Evolutionary conservation across 2,888 invertebrate species (phyloP), one percentile per base, ranked within the genome.

Genomic region (Neoaliturus tenellus): DNA sequence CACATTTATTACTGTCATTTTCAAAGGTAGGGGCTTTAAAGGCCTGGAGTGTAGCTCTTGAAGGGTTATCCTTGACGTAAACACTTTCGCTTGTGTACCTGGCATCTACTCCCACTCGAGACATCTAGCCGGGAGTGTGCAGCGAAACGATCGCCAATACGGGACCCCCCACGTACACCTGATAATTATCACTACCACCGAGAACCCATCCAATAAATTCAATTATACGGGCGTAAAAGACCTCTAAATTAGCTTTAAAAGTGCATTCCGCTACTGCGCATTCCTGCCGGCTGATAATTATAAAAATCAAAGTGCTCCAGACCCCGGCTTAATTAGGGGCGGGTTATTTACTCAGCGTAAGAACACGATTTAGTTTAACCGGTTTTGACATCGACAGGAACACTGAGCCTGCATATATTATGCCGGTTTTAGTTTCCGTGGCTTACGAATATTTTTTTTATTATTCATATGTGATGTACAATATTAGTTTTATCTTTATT

Each of bases 141-240:
- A 8, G 55, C 55, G 23, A 55, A 23, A 23, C 23, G 20, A 5
- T 23, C 23, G 23, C 55, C 23, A 14, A 23, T 23, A 4, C 55
- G 14, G 69, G 69, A 69, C 69, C 35, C 69, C 62, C 62, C 62
- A 62, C 62, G 31, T 28, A 35, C 69, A n/a, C 69, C 8, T 39
- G 69, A 69, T 69, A 69, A 69, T 69, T 69, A 69, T 69, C 69
- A 39, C 69, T 33, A 69, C 39, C 69, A 23, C 35, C 69, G 39
- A 39, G 69, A 69, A 17, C 69, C 69, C 75, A 48, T 75, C 48
- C 75, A 75, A 44, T 75, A 75, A 48, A 75, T 75, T 75, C 75
- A 41, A 44, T 75, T 75, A 75, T 44, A 75, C 75, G 10, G 75
- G 28, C 48, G 28, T 75, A 44, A 75, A 73, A 75, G 44, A 48